Percentiles rank a stretch among this genome's conserved stretches.
Evolutionary conservation across 2,113 vertebrate genomes (phyloP).

Genomic region (Equus przewalskii): DNA sequence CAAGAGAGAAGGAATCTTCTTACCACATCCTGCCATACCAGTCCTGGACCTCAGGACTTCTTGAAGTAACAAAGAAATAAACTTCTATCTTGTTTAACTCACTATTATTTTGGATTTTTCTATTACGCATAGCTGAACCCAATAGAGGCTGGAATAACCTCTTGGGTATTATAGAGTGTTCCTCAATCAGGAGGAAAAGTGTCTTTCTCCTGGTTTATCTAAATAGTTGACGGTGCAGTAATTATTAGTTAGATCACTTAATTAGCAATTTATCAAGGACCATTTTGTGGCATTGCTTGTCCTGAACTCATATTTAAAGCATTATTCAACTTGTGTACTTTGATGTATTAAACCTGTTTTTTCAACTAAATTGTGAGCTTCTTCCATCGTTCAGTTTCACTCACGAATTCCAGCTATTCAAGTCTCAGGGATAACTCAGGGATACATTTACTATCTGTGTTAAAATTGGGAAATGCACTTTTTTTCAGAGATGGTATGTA

Average conservation of each 20-base stretch:
- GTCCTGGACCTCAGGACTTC: neutral
- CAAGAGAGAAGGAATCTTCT: neutral
- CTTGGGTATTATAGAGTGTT: neutral
- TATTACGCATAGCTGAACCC: neutral
- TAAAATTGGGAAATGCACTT: slow-evolving; percentile 22
- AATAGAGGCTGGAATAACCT: neutral
- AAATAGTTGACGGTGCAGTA: neutral
- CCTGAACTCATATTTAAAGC: slow-evolving; percentile 22
- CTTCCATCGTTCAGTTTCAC: neutral
- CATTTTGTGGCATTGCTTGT: neutral
- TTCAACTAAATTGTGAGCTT: neutral
- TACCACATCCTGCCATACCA: neutral
- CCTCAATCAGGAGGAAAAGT: neutral
- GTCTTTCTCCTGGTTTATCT: neutral
- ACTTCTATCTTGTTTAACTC: neutral
- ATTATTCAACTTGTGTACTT: slow-evolving; percentile 10
- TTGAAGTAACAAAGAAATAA: neutral
- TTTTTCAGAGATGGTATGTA: neutral
- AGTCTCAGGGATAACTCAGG: neutral
- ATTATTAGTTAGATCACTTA: slow-evolving; percentile 11
- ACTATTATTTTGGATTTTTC: neutral
- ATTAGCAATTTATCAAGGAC: slow-evolving; percentile 2
- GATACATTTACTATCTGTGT: neutral
- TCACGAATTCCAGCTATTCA: neutral
- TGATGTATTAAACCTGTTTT: neutral